Evolutionary conservation across 1,140 invertebrate genomes (phyloP), one percentile per base, ranked within the genome.

Genomic region (Trissolcus basalis): DNA sequence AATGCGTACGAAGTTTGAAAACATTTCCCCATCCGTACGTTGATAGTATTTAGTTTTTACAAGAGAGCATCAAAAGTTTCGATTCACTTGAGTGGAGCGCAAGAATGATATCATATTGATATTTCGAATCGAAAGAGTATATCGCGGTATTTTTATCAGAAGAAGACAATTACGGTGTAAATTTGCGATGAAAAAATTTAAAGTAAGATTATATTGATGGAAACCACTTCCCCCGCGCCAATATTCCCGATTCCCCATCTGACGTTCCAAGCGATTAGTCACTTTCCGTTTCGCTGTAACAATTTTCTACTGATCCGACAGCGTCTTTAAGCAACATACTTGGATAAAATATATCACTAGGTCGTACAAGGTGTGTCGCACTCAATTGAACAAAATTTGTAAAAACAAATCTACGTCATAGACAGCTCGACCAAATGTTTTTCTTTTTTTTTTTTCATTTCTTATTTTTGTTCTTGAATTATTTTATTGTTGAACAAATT

Each of bases 31-130:
- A 44, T 63, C 67, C 58, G 54, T 19, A 71, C 44, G 56, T 70
- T 70, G 49, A 55, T 61, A 61, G 58, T 55, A 70, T 60, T 71
- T 71, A 61, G 68, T 59, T 63, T 63, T 61, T 61, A 70, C 54
- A 55, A 27, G 19, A 27, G 19, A 1, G 2, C 19, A 27, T 27
- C 19, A 6, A 27, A 61, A 55, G 59, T 71, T 71, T 61, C 68
- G 68, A 71, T 71, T 71, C 58, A 63, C 58, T 72, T 65, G 60
- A 72, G 53, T 58, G 60, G 47, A 72, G 41, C 33, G 58, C 69
- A 39, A 53, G 60, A 68, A 50, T 56, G 63, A 68, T 74, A 74
- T 74, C 71, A 74, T 74, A 68, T 74, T 74, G 71, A 74, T 74
- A 74, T 68, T 6, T 68, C 48, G 45, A 63, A 67, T 68, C 55